A percentile compares a stretch with the other conserved stretches of the same genome.
These are phyloP conservation scores for Benitochromis conjunctus DNA, from an alignment of 2,113 vertebrate genomes.

Conservation along the genomic window DNA sequence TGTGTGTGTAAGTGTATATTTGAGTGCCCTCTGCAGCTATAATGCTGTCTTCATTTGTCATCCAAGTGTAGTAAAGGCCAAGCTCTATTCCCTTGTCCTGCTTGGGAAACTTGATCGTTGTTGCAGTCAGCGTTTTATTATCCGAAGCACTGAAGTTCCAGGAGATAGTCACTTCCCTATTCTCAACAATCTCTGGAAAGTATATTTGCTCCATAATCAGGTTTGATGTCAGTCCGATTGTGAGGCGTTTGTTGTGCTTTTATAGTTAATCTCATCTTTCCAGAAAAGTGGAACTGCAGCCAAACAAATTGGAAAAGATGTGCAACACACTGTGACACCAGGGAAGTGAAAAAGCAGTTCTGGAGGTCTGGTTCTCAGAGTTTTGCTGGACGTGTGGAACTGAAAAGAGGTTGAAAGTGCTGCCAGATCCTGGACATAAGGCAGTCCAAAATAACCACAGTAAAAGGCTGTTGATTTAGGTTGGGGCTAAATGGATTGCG, in stretches of 20 bases:
- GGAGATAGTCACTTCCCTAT: neutral
- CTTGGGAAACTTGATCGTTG: constrained; percentile 11
- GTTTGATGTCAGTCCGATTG: neutral
- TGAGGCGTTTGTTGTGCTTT: constrained; percentile 7
- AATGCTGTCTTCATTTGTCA: constrained; percentile 9
- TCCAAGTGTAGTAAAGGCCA: neutral
- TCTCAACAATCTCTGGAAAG: neutral
- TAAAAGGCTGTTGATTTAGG: constrained; percentile 55
- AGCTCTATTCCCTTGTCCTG: neutral
- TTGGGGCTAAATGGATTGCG: constrained; percentile 44
- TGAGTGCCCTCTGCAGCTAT: neutral
- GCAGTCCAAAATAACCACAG: constrained; percentile 41
- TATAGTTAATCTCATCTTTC: neutral
- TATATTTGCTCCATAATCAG: neutral
- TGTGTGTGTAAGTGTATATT: neutral
- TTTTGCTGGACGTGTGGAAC: constrained; percentile 1
- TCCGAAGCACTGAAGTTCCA: neutral
- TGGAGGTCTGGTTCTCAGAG: constrained; percentile 36
- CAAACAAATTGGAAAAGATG: constrained; percentile 18
- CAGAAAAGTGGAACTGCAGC: neutral
- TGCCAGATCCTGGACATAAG: constrained; percentile 27
- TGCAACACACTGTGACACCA: constrained; percentile 14
- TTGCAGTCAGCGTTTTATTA: constrained; percentile 4
- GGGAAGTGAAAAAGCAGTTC: constrained; percentile 19
- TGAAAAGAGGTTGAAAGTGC: constrained; percentile 10